phyloP scores from a whole-genome alignment of 2,113 vertebrate species.

The Neotragus moschatus region DNA sequence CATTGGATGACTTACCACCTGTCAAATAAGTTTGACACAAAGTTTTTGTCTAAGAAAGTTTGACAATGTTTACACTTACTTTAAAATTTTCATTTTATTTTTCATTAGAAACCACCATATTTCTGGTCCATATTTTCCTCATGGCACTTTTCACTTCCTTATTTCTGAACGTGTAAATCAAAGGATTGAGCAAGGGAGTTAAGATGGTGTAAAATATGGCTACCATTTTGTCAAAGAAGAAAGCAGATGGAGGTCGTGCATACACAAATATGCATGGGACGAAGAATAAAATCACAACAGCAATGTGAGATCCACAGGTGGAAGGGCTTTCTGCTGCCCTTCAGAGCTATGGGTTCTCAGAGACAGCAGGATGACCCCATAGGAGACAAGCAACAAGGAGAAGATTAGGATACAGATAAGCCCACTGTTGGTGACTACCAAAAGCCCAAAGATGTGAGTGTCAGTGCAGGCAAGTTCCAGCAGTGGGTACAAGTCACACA shows the following conservation, averaged over 20 bases:
- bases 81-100: not conserved
- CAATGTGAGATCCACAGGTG: slow-evolving; percentile 57
- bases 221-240: slow-evolving; percentile 34
- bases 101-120: not conserved
- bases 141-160: slow-evolving; percentile 51
- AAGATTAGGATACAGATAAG: slow-evolving; percentile 48
- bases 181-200: slow-evolving; percentile 57
- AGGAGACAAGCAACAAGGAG: slow-evolving; percentile 42
- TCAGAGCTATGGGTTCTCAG: slow-evolving; percentile 2
- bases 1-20: not conserved
- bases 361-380: slow-evolving; percentile 36
- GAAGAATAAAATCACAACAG: slow-evolving; percentile 56
- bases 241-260: not conserved
- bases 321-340: slow-evolving; percentile 52
- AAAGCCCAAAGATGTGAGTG: not conserved
- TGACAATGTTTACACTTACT: not conserved
- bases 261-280: slow-evolving; percentile 7
- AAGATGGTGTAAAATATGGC: slow-evolving; percentile 50
- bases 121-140: not conserved
- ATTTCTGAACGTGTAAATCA: slow-evolving; percentile 64
- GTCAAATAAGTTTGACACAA: not conserved
- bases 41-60: not conserved
- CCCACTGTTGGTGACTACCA: slow-evolving; percentile 59
- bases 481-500: slow-evolving; percentile 64
- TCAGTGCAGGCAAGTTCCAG: slow-evolving; percentile 53